A percentile compares a stretch with the other conserved stretches of the same genome.
phyloP scores from a whole-genome alignment of 1,140 invertebrate species.

The Cydia strobilella region DNA sequence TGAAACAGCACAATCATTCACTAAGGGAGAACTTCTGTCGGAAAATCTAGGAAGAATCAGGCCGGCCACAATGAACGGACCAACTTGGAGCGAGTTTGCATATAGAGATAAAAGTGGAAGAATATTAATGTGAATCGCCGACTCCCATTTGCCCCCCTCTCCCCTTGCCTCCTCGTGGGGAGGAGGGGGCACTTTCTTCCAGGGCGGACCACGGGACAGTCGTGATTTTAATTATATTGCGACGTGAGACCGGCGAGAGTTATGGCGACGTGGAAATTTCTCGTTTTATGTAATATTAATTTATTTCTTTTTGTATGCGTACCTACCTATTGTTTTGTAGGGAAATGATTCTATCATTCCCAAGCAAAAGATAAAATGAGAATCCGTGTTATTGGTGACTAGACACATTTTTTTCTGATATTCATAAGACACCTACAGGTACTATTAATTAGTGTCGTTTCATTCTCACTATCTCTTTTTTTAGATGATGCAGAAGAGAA shows the following conservation, averaged over 20 bases:
- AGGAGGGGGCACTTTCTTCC: conserved; percentile 61
- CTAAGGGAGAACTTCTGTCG: conserved; percentile 54
- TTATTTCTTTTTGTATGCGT: neutral
- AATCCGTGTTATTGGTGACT: no score
- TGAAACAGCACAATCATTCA: conserved; percentile 78
- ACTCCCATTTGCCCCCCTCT: conserved; percentile 39
- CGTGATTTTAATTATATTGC: conserved; percentile 78
- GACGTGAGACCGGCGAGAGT: conserved; percentile 69
- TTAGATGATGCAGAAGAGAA: no score
- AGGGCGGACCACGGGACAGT: conserved; percentile 72
- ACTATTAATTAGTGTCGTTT: no score
- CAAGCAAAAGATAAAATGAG: no score
- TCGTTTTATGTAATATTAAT: conserved; percentile 16
- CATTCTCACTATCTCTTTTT: no score
- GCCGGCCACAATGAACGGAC: conserved; percentile 73
- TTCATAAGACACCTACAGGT: no score
- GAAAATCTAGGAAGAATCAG: conserved; percentile 62
- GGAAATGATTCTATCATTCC: neutral
- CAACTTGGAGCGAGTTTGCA: conserved; percentile 78
- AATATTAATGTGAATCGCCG: conserved; percentile 77
- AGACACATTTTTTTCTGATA: no score
- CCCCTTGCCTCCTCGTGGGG: conserved; percentile 40
- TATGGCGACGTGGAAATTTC: conserved; percentile 55
- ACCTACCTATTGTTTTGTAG: neutral
- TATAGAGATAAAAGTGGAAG: conserved; percentile 80